Evolutionary conservation across 2,797 vertebrate species (phyloP).

Genomic region (Mormyrops attenuatus): DNA sequence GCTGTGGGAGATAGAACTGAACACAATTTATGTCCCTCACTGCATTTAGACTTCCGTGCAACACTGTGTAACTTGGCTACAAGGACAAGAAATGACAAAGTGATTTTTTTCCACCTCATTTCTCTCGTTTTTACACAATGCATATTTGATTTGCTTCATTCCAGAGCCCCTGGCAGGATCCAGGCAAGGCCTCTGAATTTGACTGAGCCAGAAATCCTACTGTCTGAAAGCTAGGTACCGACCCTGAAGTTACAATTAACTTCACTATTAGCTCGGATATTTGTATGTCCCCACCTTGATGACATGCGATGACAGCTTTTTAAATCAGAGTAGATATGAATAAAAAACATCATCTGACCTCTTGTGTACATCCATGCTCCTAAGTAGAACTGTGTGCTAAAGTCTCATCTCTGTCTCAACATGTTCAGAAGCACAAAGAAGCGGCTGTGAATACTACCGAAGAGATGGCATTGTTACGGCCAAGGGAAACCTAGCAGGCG

Average conservation of each 20-base stretch:
- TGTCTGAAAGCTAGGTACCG: background rate
- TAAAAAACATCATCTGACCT: background rate
- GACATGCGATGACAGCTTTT: background rate
- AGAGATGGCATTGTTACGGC: background rate
- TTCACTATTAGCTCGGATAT: background rate
- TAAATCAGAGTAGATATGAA: background rate
- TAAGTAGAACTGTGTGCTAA: background rate
- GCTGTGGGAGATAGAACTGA: background rate
- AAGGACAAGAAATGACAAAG: conserved; percentile 35
- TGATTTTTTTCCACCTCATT: conserved; percentile 25
- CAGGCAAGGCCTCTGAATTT: conserved; percentile 15
- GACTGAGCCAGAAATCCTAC: background rate
- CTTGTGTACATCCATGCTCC: background rate
- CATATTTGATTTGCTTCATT: conserved; percentile 25
- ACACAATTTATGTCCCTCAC: conserved; percentile 15
- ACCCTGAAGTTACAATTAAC: background rate
- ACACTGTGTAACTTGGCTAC: conserved; percentile 22
- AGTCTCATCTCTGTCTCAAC: background rate
- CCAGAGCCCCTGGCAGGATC: conserved; percentile 24
- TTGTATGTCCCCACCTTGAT: background rate
- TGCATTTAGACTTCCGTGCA: conserved; percentile 20
- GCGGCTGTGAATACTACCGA: background rate
- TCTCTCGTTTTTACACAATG: conserved; percentile 30
- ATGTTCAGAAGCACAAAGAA: background rate
- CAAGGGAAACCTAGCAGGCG: background rate